Evolutionary conservation across 2,797 vertebrate genomes (phyloP), one percentile per base, ranked within the genome.

Genomic region (Spinus olivaceus): DNA sequence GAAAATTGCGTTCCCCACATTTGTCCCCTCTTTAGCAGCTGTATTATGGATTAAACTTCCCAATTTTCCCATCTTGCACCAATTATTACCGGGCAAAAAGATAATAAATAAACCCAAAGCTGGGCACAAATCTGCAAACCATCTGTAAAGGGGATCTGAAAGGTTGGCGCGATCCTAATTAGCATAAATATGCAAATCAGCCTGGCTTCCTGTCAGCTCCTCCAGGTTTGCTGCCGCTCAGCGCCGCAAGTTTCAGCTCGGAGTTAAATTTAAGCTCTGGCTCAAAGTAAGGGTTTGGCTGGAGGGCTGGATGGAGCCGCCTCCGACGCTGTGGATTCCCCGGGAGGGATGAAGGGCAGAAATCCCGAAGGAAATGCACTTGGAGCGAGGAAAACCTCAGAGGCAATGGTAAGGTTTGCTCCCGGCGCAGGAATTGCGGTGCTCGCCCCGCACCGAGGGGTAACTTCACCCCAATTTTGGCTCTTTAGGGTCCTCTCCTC

Each of bases 201-300:
- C 56, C 88, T 35, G 47, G 85, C 87, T 95, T 91, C 90, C 89
- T 92, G 78, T 61, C 78, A 25, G 8, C 57, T 35, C 59, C 79
- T 20, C 70, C 93, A 69, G 78, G 27, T 88, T 60, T 2, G 4
- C 60, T 12, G 44, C 65, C 4, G 66, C 94, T 83, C 72, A 9
- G 57, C 6, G 1, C 77, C 3, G 27, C 22, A 3, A 42, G 32
- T 32, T 35, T 35, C 41, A 49, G 65, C 35, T 27, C 50, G 2
- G 50, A 18, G 35, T 71, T 64, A 42, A 79, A 79, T 79, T 79
- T 50, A 42, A 79, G 3, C 32, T 37, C 32, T 2, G 57, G 18
- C 33, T 64, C 50, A 50, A 71, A 81, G n/a, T 7, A 44, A 9
- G 54, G 91, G n/a, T 54, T 39, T 21, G 54, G 50, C 42, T 49